Base-by-base conservation (phyloP, 2,888 invertebrate species). In the Nymphalis urticae region DNA sequence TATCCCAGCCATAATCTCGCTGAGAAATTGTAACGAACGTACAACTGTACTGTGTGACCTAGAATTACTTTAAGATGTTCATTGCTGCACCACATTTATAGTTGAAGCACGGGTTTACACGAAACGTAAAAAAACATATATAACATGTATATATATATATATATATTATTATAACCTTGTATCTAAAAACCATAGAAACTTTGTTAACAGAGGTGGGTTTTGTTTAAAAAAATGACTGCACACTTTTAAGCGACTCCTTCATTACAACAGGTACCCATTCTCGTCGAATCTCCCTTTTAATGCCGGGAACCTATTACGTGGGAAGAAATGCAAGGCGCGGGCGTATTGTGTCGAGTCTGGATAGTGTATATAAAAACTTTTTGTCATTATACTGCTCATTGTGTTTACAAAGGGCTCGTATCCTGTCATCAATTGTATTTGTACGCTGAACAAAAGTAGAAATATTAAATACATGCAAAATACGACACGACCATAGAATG, bases 371-470 rank as follows among this genome's bases (percentile, higher is more conserved):
- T 84, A 88, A 85, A 85, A 79, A 75, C 76, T 85, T 85, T 89
- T 89, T 89, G 88, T 88, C 83, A 84, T 85, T 85, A 84, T 83
- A 87, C 86, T 85, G 85, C 85, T 85, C 85, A 89, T 90, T 90
- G 88, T 90, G 84, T 74, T 75, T 79, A 87, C 87, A 88, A 88
- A 88, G 87, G 87, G 82, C 85, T 79, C 79, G 85, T 76, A 77
- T 89, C 87, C 89, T 89, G 88, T 82, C 85, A 85, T 86, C 83
- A 85, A 82, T 80, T 81, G 82, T 79, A 82, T 82, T 83, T 79
- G 78, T 67, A 69, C 64, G 61, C 54, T 68, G 62, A 62, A 67
- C 50, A 56, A 66, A 67, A 24, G 54, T 24, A 36, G 36, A 48
- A 62, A 67, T 19, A n/a, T 42, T 5, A 19, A 42, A 58, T 42